Conservation (phyloP, 2,113 vertebrate genomes). For the Apaloderma vittatum region DNA sequence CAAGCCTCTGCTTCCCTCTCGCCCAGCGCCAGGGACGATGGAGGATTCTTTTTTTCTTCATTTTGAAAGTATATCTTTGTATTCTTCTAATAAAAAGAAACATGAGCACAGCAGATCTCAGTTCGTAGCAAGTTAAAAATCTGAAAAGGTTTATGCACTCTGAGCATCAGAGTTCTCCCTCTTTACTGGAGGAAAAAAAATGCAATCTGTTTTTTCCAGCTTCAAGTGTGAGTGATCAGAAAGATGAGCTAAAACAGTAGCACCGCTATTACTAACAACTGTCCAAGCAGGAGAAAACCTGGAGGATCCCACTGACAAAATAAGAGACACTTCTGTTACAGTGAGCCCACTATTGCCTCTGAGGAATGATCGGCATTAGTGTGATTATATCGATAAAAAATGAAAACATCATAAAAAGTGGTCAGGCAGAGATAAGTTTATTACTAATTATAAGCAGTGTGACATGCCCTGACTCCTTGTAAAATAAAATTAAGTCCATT, state of each 20-base stretch:
- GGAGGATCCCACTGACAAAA: background rate
- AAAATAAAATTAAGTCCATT: constrained; percentile 83
- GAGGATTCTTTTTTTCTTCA: background rate
- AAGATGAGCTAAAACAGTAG: background rate
- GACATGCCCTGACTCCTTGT: constrained; percentile 63
- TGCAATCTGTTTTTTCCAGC: background rate
- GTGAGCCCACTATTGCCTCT: background rate
- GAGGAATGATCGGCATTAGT: background rate
- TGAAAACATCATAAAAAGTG: constrained; percentile 74
- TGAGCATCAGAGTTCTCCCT: background rate
- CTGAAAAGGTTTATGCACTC: background rate
- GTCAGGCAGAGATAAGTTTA: constrained; percentile 63
- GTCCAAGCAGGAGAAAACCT: background rate
- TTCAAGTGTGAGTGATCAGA: background rate
- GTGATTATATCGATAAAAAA: constrained; percentile 58
- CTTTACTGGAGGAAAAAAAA: background rate
- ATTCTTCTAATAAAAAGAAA: background rate
- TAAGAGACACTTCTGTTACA: background rate
- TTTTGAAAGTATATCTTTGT: background rate
- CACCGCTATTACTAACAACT: background rate
- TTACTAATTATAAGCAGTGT: constrained; percentile 70
- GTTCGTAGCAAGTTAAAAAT: background rate
- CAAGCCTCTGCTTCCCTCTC: no score
- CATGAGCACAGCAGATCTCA: background rate
- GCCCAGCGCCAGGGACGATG: no score